Evolutionary conservation across 2,888 invertebrate genomes (phyloP).

Genomic region (Dasypogon diadema): DNA sequence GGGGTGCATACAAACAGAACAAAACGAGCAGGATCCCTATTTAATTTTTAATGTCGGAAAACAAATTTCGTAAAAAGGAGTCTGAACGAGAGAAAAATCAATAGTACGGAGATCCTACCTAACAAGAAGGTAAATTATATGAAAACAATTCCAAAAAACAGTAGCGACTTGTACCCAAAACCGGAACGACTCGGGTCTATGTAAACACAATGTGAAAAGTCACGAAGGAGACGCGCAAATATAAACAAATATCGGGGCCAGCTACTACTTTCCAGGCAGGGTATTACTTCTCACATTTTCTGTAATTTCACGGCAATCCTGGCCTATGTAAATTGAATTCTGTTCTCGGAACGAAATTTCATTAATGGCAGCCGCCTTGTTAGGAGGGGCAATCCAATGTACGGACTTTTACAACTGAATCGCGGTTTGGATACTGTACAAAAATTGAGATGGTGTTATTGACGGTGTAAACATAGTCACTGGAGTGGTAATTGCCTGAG

Average conservation of each 20-base stretch:
- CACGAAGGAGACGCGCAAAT: conserved; percentile 8
- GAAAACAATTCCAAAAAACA: neutral
- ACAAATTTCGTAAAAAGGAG: conserved; percentile 18
- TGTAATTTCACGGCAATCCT: neutral
- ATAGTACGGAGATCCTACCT: neutral
- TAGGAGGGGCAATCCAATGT: neutral
- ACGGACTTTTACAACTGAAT: neutral
- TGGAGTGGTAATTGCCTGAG: neutral
- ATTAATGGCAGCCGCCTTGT: neutral
- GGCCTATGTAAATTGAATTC: neutral
- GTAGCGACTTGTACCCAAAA: neutral
- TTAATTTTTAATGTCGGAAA: conserved; percentile 37
- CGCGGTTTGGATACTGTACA: neutral
- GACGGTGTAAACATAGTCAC: neutral
- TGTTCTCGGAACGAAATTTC: neutral
- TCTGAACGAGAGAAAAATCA: conserved; percentile 31
- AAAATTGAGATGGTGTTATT: neutral
- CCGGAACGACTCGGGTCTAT: neutral
- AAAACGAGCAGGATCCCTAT: neutral
- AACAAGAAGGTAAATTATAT: neutral
- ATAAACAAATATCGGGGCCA: neutral
- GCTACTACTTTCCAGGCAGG: no score
- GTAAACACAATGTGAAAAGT: conserved; percentile 22
- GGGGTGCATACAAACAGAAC: neutral
- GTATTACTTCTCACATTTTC: neutral